Evolutionary conservation across 2,113 vertebrate species (phyloP).

Genomic region (Percina caprodes): DNA sequence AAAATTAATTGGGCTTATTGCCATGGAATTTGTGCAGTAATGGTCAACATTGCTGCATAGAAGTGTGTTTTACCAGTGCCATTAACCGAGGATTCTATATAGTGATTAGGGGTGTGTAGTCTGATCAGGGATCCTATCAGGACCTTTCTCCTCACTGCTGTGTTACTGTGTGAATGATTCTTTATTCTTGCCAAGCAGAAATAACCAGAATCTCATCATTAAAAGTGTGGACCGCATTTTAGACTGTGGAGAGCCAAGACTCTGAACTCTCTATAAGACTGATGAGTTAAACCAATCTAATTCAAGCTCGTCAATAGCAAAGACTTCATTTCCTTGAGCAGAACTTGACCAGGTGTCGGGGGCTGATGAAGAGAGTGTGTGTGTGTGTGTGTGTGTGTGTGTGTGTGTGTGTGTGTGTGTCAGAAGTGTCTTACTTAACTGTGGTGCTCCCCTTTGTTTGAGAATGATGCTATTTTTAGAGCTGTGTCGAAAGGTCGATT

Average conservation of each 20-base stretch:
- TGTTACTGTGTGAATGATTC: neutral
- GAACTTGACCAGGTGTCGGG: constrained; percentile 70
- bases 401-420: constrained; percentile 18
- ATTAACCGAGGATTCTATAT: neutral
- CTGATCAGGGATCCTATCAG: neutral
- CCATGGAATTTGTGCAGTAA: too few relatives aligned
- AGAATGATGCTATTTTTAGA: constrained; percentile 75
- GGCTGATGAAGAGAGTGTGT: constrained; percentile 56
- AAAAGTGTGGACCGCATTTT: constrained; percentile 3
- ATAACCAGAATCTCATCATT: neutral
- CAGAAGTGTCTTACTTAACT: constrained; percentile 50
- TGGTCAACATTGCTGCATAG: neutral
- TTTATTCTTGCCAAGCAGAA: neutral
- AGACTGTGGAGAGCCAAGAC: constrained; percentile 19
- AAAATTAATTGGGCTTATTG: neutral
- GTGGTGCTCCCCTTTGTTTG: constrained; percentile 64
- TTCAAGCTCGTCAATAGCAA: constrained; percentile 66
- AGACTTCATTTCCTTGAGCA: constrained; percentile 60
- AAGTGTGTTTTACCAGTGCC: neutral
- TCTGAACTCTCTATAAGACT: constrained; percentile 55
- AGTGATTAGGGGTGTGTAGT: neutral
- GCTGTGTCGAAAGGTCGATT: constrained; percentile 78
- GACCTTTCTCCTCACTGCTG: neutral
- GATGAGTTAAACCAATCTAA: constrained; percentile 69
- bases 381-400: neutral